phyloP scores from a whole-genome alignment of 2,797 vertebrate genomes.

The Danio kyathit region DNA sequence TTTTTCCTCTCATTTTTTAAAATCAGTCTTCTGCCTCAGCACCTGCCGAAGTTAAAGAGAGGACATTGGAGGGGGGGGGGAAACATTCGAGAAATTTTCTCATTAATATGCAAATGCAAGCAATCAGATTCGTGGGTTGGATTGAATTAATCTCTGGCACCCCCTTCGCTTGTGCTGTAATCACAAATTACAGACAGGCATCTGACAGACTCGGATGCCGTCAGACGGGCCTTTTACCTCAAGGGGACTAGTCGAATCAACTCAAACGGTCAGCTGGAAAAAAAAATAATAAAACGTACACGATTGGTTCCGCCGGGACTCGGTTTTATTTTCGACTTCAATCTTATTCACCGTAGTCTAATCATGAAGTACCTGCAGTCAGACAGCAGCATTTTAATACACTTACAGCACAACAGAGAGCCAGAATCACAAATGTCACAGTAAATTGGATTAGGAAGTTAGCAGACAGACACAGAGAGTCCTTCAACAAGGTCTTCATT shows the following conservation, averaged over 20 bases:
- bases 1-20: slow-evolving; percentile 66
- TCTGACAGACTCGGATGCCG: slow-evolving; percentile 74
- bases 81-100: slow-evolving; percentile 73
- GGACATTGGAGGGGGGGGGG: slow-evolving; percentile 44
- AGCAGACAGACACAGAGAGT: slow-evolving; percentile 27
- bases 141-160: slow-evolving; percentile 82
- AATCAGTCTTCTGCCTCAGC: slow-evolving; percentile 71
- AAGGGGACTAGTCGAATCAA: slow-evolving; percentile 78
- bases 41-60: slow-evolving; percentile 68
- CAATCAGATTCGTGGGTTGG: slow-evolving; percentile 79
- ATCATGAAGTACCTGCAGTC: slow-evolving; percentile 52
- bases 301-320: slow-evolving; percentile 73
- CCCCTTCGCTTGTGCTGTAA: slow-evolving; percentile 76
- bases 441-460: slow-evolving; percentile 55
- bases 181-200: slow-evolving; percentile 82
- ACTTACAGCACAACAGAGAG: slow-evolving; percentile 31
- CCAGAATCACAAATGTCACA: slow-evolving; percentile 34
- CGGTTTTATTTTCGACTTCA: slow-evolving; percentile 60
- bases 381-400: slow-evolving; percentile 27
- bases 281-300: slow-evolving; percentile 62
- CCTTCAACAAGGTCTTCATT: slow-evolving; percentile 43
- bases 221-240: slow-evolving; percentile 72
- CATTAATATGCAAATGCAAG: slow-evolving; percentile 84
- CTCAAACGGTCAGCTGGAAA: slow-evolving; percentile 70
- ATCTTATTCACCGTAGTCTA: slow-evolving; percentile 49